A percentile compares a stretch with the other conserved stretches of the same genome.
Evolutionary conservation across 2,888 invertebrate species (phyloP).

Genomic region (Heteromurus nitidus): DNA sequence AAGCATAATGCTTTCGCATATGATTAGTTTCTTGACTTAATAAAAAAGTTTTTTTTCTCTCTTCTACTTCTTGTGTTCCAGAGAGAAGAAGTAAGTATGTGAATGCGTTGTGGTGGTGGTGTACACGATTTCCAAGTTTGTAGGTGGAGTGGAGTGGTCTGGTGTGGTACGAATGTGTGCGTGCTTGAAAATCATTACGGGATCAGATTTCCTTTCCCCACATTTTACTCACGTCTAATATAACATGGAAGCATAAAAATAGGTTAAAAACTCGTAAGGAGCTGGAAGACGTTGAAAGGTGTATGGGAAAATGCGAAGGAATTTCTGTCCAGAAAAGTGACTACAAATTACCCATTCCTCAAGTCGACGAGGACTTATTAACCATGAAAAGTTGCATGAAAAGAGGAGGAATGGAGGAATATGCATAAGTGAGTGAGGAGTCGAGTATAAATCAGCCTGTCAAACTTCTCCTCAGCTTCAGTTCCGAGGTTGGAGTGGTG

Average conservation of each 20-base stretch:
- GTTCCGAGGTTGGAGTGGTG: no score
- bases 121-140: no score
- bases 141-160: no score
- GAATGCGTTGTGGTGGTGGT: neutral
- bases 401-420: slow-evolving; percentile 6
- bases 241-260: neutral
- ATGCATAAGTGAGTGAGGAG: neutral
- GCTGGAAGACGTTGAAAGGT: neutral
- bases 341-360: neutral
- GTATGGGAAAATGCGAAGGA: neutral
- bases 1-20: slow-evolving; percentile 5
- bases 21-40: neutral
- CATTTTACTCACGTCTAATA: neutral
- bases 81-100: neutral
- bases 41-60: neutral
- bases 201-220: neutral
- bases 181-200: slow-evolving; percentile 44
- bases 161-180: slow-evolving; percentile 25
- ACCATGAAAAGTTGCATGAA: neutral
- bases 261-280: neutral
- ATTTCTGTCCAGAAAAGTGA: neutral
- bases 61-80: neutral
- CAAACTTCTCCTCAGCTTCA: slow-evolving; percentile 25
- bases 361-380: neutral
- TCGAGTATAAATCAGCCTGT: slow-evolving; percentile 46